Base-by-base conservation (phyloP, 2,113 vertebrate genomes). In the Apteryx owenii region DNA sequence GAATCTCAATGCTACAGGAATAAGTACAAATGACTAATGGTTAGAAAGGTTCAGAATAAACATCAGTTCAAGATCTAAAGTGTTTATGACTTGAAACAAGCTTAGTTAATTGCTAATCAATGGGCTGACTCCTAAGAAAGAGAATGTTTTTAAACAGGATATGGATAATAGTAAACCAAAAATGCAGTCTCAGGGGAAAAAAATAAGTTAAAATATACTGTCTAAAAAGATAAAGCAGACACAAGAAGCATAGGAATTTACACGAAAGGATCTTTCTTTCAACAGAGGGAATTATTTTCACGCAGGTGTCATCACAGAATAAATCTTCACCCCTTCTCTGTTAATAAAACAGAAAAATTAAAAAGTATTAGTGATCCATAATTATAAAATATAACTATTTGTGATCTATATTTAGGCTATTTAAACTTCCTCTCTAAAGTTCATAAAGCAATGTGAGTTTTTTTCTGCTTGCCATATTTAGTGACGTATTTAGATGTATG, bases 81-180 rank as follows among this genome's bases (percentile, higher is more conserved):
- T 53, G n/a, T 86, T 92, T 85, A 44, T 5, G 20, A 93, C 79
- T 93, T 85, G 64, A 91, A 96, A 89, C 65, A 96, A 93, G 81
- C 21, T 81, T 44, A 94, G 58, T n/a, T 93, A 95, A 95, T 93
- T 86, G 78, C 20, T 86, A 90, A 91, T 96, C 93, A 86, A 87
- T 95, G 48, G 28, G 14, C 29, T 90, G 33, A 70, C 88, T 90
- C 64, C 76, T 70, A 42, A 76, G 73, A 90, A 26, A 84, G 7
- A 22, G 10, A 8, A 10, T n/a, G 36, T 85, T 76, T 96, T 95
- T 54, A n/a, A 81, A 15, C 16, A 53, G 78, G n/a, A 4, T 62
- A 29, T 19, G 26, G 26, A 64, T 62, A 81, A 60, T 2, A 72
- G 40, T 40, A 75, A 93, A 54, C 13, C 17, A 87, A 48, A 62